A percentile compares a stretch with the other conserved stretches of the same genome.
phyloP scores from a whole-genome alignment of 2,113 vertebrate genomes.

The Falcunculus frontatus region DNA sequence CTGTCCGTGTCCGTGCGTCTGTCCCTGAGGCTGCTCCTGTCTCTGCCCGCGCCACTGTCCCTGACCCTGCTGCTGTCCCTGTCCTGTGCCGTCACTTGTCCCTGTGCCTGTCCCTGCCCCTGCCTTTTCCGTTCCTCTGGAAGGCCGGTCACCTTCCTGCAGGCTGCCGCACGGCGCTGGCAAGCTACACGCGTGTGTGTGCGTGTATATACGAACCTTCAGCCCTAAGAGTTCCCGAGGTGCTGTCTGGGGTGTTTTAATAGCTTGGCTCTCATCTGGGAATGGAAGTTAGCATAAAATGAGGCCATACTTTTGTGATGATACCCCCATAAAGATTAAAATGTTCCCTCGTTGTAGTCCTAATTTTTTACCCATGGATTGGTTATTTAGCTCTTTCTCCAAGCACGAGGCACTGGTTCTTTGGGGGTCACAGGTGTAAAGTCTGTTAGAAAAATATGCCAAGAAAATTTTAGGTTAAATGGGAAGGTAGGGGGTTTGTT shows the following conservation, averaged over 20 bases:
- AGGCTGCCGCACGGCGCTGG: not conserved
- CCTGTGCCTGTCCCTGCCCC: too few relatives aligned
- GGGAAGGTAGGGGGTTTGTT: not conserved
- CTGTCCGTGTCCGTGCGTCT: not conserved
- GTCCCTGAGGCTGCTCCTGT: fast-evolving
- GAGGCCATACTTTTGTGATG: not conserved
- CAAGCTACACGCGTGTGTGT: too few relatives aligned
- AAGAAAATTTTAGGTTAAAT: not conserved
- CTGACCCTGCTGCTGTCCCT: not conserved
- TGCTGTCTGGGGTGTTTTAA: too few relatives aligned
- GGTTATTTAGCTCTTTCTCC: not conserved
- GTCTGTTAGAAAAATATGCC: not conserved
- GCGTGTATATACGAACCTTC: fast-evolving
- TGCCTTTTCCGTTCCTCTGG: not conserved
- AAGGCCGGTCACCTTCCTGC: too few relatives aligned
- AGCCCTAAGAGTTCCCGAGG: not conserved
- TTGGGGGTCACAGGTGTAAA: not conserved
- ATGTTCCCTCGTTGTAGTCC: fast-evolving
- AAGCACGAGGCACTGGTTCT: not conserved
- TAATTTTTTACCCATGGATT: fast-evolving
- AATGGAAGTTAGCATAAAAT: not conserved
- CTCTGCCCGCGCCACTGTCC: fast-evolving
- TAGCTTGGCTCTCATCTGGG: not conserved
- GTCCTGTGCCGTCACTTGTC: not conserved
- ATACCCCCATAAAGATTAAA: not conserved